These are phyloP conservation scores for Styela clava DNA, from an alignment of 23 tunicate genomes.

Conservation along the genomic window DNA sequence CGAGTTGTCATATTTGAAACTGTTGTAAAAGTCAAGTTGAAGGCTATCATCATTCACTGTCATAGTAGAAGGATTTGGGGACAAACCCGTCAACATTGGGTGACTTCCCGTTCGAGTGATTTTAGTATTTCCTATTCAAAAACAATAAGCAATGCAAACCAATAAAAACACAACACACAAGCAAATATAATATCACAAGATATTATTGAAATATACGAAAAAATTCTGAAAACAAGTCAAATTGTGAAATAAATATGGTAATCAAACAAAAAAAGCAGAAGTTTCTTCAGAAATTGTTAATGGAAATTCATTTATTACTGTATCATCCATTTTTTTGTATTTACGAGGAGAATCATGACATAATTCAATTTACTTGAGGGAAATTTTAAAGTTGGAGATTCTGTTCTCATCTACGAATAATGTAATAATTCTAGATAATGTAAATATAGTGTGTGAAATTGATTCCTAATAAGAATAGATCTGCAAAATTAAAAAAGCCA, in stretches of 20 bases:
- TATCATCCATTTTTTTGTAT: not conserved
- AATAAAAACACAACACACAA: not conserved
- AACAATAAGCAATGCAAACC: constrained; percentile 16
- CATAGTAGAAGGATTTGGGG: constrained; percentile 21
- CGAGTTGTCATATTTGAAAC: constrained; percentile 33
- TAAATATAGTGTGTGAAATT: too few relatives aligned
- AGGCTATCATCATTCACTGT: constrained; percentile 12
- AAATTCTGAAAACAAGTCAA: not conserved
- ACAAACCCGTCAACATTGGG: constrained; percentile 29
- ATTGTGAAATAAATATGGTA: not conserved
- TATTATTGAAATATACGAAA: too few relatives aligned
- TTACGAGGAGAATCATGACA: too few relatives aligned
- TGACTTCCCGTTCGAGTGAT: constrained; percentile 28
- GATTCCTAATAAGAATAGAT: too few relatives aligned
- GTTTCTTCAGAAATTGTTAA: too few relatives aligned
- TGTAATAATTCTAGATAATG: too few relatives aligned
- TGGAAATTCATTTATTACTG: not conserved
- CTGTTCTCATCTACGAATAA: too few relatives aligned
- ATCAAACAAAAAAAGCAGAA: not conserved
- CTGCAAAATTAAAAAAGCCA: too few relatives aligned
- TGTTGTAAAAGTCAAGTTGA: constrained; percentile 36
- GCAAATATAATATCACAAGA: constrained; percentile 2
- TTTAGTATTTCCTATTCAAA: constrained; percentile 20
- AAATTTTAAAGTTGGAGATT: not conserved
- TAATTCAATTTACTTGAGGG: too few relatives aligned